These are phyloP conservation scores for Syrrhaptes paradoxus DNA, from an alignment of 2,113 vertebrate genomes.

Conservation along the genomic window DNA sequence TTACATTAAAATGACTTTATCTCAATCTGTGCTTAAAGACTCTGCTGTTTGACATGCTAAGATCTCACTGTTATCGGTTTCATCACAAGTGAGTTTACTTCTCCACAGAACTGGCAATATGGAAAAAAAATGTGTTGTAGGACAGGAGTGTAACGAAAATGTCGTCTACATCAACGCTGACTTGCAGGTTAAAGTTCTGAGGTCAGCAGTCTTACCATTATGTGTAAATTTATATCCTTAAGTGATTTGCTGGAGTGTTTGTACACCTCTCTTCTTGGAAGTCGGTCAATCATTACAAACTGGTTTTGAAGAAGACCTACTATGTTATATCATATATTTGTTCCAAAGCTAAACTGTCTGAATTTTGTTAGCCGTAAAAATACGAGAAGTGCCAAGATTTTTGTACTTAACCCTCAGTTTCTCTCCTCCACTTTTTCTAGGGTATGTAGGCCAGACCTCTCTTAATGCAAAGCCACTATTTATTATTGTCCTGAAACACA, in stretches of 20 bases:
- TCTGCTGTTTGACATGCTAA: background rate
- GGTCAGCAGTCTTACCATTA: background rate
- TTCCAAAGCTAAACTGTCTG: background rate
- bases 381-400: background rate
- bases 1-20: background rate
- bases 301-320: background rate
- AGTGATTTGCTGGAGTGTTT: background rate
- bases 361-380: background rate
- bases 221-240: background rate
- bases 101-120: background rate
- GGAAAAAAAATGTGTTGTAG: background rate
- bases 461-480: background rate
- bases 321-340: background rate
- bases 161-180: background rate
- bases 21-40: background rate
- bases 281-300: background rate
- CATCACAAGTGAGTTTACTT: background rate
- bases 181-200: background rate
- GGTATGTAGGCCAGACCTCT: background rate
- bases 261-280: background rate
- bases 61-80: background rate
- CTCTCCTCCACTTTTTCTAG: background rate
- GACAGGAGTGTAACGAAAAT: background rate
- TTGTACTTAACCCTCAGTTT: background rate
- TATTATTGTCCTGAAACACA: background rate